Evolutionary conservation across 2,888 invertebrate genomes (phyloP).

Genomic region (Ditylenchus weischeri): DNA sequence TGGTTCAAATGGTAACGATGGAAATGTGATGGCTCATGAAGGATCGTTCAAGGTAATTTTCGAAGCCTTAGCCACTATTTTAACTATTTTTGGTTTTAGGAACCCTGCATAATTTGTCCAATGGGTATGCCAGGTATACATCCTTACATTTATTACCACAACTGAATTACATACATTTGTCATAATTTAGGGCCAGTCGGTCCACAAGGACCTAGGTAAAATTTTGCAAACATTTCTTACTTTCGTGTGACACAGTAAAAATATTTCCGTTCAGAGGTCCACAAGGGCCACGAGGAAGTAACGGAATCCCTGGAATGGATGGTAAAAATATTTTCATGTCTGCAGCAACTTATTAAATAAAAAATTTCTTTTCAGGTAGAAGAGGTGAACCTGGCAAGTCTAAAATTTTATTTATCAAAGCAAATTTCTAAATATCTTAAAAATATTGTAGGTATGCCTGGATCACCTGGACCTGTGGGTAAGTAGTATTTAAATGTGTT

Average conservation of each 20-base stretch:
- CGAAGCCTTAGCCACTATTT: too few species aligned
- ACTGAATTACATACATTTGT: too few species aligned
- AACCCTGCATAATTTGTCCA: slow-evolving; percentile 57
- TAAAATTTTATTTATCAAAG: neutral
- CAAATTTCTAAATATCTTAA: neutral
- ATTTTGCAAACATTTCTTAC: too few species aligned
- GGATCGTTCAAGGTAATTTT: slow-evolving; percentile 2
- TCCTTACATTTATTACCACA: too few species aligned
- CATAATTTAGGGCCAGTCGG: slow-evolving; percentile 38
- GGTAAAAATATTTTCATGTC: slow-evolving; percentile 44
- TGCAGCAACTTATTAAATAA: slow-evolving; percentile 31
- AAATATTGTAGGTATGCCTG: slow-evolving; percentile 46
- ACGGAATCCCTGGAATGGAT: slow-evolving; percentile 68
- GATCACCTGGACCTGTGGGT: slow-evolving; percentile 50
- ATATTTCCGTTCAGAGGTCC: slow-evolving; percentile 41
- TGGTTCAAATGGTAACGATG: slow-evolving; percentile 46
- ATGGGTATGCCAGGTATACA: slow-evolving; percentile 44
- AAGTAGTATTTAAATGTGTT: neutral
- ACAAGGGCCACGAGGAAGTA: slow-evolving; percentile 62
- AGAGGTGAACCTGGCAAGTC: slow-evolving; percentile 12
- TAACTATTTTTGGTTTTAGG: slow-evolving; percentile 39
- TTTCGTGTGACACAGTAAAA: too few species aligned
- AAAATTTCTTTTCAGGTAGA: slow-evolving; percentile 26
- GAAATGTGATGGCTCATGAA: slow-evolving; percentile 30
- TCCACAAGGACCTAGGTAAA: slow-evolving; percentile 41